Evolutionary conservation across 2,797 vertebrate species (phyloP), one percentile per base, ranked within the genome.

Genomic region (Prunella strophiata): DNA sequence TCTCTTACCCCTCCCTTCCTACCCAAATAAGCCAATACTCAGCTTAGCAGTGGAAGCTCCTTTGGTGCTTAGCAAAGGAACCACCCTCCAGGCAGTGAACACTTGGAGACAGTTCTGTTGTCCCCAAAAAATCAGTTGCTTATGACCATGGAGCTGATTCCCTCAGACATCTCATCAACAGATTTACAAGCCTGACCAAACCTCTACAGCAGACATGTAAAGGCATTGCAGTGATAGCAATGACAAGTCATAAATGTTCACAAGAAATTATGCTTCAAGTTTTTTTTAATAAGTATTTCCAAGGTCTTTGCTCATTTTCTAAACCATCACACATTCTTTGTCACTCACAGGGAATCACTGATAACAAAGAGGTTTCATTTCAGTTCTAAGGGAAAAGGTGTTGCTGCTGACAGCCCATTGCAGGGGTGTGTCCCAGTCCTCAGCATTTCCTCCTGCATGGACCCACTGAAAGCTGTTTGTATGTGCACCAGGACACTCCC

Each of bases 131-230:
- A 16, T 0, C 0, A 30, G 14, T 12, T 70, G 55, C 16, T 17
- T 27, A 26, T 3, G 4, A 19, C 13, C 36, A 32, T 0, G 0
- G 27, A 63, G 43, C 23, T 7, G 1, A 25, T 85, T 55, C 38
- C 43, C 18, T 88, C 34, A 17, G 45, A n/a, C 17, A 32, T 7
- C 15, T n/a, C 58, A 50, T 11, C 30, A 30, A 50, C n/a, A 74
- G 62, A 77, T 15, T 45, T 25, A 58, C 42, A 66, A 55, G 23
- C 43, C 74, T 29, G 38, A 26, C n/a, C 79, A 59, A 34, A 47
- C 15, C 11, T 38, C 65, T 38, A 30, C 45, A 82, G 72, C 47
- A 81, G 10, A 40, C 9, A 30, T 0, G 1, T 7, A 40, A 61
- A 72, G 32, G 58, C 36, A 58, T 1, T 42, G 40, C 22, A 54